phyloP scores from a whole-genome alignment of 1,140 invertebrate species.

The Arion vulgaris region DNA sequence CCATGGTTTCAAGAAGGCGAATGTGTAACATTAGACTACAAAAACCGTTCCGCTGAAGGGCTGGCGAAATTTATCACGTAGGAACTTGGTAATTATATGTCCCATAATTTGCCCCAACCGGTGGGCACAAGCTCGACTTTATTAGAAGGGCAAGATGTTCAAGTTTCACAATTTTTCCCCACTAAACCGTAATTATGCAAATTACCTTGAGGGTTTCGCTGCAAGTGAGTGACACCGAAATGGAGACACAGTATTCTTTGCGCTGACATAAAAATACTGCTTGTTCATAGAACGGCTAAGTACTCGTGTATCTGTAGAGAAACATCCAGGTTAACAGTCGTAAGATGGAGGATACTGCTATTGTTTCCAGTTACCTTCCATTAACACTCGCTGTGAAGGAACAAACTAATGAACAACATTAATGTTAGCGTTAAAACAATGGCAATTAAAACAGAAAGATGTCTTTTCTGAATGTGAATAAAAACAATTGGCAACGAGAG shows the following conservation, averaged over 20 bases:
- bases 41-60: conserved; percentile 21
- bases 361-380: too few relatives aligned
- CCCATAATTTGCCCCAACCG: conserved; percentile 35
- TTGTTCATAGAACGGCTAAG: neutral
- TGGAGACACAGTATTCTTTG: neutral
- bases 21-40: conserved; percentile 33
- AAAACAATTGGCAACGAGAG: too few relatives aligned
- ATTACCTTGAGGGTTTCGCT: conserved; percentile 31
- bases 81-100: conserved; percentile 40
- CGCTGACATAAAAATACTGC: conserved; percentile 13
- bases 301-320: neutral
- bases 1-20: conserved; percentile 27
- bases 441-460: too few relatives aligned
- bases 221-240: conserved; percentile 18
- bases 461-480: too few relatives aligned
- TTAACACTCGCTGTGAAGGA: too few relatives aligned
- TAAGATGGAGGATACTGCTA: neutral
- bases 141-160: conserved; percentile 30
- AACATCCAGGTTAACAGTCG: neutral
- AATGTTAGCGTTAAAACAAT: too few relatives aligned
- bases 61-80: conserved; percentile 41
- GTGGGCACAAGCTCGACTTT: conserved; percentile 18
- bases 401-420: too few relatives aligned
- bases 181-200: conserved; percentile 44
- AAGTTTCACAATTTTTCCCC: conserved; percentile 10